Evolutionary conservation across 2,113 vertebrate genomes (phyloP).

Genomic region (Meleagris gallopavo): DNA sequence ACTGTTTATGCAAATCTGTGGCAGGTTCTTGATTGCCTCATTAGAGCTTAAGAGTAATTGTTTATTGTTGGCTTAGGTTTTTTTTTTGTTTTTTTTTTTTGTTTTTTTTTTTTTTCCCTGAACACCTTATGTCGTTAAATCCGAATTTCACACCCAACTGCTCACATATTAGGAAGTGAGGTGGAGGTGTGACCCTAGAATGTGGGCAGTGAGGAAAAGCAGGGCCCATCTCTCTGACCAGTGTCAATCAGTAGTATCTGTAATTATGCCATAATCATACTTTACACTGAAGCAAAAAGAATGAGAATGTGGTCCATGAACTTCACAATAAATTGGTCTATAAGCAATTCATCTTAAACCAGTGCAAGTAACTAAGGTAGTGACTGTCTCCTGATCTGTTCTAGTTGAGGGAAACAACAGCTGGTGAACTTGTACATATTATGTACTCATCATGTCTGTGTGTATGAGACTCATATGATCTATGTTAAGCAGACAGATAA

Average conservation of each 20-base stretch:
- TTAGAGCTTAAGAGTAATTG: not conserved
- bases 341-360: not conserved
- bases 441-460: not conserved
- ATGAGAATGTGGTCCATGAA: not conserved
- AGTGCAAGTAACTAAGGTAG: not conserved
- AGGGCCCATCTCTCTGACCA: fast-evolving
- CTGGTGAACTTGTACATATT: not conserved
- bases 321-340: not conserved
- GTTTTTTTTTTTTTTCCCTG: not conserved
- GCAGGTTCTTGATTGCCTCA: not conserved
- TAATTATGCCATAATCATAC: not conserved
- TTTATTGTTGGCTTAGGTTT: not conserved
- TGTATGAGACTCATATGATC: not conserved
- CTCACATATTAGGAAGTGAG: not conserved
- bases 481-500: not conserved
- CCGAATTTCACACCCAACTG: not conserved
- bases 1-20: not conserved
- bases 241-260: not conserved
- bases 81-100: not conserved
- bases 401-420: not conserved
- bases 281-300: not conserved
- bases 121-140: not conserved
- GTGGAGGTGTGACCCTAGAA: not conserved
- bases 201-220: not conserved
- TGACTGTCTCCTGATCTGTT: not conserved